Base-by-base conservation (phyloP, 2,888 invertebrate species). In the Apamea crenata region DNA sequence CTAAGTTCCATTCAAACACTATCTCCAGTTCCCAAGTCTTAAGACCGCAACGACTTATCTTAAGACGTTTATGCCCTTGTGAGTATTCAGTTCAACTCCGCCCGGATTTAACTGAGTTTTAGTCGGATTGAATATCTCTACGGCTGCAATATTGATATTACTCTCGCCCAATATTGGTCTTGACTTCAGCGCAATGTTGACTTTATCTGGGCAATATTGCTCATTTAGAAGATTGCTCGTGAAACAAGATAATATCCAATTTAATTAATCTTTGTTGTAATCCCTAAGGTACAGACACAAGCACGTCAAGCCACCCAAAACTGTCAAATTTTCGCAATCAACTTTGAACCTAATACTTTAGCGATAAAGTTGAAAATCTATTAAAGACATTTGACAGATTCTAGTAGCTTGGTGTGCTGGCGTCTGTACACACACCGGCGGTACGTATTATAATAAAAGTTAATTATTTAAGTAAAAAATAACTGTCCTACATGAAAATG, bases 131-230 rank as follows among this genome's bases (percentile, higher is more conserved):
- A 83, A 61, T 72, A 72, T 77, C 53, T 77, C 63, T 12, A 47
- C 40, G 14, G 47, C 29, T 74, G 79, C 71, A 68, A 84, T 84
- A 75, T 77, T 77, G 83, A 72, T 68, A 79, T 68, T 74, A 53
- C 63, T 56, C 32, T 56, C 29, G n/a, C 21, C 25, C 36, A 53
- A 67, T 59, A 32, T 80, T 68, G 29, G 32, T n/a, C 66, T 73
- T 73, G 18, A 75, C 21, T 68, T 47, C 8, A 40, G 44, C 12
- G 61, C 61, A 36, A 71, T 71, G 16, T 81, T 75, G 68, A 65
- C 6, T 40, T 56, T 36, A 29, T 71, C n/a, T n/a, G 53, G 21
- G 61, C 67, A 47, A 68, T 77, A 77, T 81, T 69, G 53, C 71
- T 68, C 29, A 71, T 72, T 77, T 56, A 53, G 29, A 18, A 61